A percentile compares a stretch with the other conserved stretches of the same genome.
phyloP scores from a whole-genome alignment of 2,797 vertebrate species.

The Hydrophis major region DNA sequence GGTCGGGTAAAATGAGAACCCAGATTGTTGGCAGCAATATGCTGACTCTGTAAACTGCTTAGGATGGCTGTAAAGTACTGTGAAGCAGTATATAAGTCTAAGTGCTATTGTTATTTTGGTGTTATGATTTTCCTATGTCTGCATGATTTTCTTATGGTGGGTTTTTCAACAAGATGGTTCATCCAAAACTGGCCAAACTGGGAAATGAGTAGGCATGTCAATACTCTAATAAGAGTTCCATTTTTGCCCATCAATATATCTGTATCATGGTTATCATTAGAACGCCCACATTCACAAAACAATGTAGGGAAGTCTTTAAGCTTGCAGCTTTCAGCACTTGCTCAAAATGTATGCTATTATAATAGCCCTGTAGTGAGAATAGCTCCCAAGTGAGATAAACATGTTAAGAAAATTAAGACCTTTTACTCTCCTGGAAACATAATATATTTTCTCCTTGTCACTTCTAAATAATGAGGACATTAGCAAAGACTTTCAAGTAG shows the following conservation, averaged over 20 bases:
- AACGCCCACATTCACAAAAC: constrained; percentile 20
- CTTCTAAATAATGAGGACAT: constrained; percentile 53
- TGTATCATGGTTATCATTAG: constrained; percentile 30
- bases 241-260: constrained; percentile 10
- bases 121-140: background rate
- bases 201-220: background rate
- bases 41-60: too few relatives aligned
- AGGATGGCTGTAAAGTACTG: too few relatives aligned
- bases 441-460: constrained; percentile 50
- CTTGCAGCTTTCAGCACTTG: constrained; percentile 33
- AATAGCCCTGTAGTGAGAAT: constrained; percentile 44
- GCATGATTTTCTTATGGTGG: background rate
- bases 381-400: constrained; percentile 46
- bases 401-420: constrained; percentile 45
- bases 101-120: background rate
- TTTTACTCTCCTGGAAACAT: constrained; percentile 60
- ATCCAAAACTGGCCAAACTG: background rate
- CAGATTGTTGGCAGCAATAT: too few relatives aligned
- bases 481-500: constrained; percentile 47
- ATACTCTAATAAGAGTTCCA: background rate
- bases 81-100: too few relatives aligned
- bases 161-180: background rate
- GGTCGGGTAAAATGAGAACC: too few relatives aligned
- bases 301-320: constrained; percentile 43
- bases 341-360: constrained; percentile 46